Conservation (phyloP, 2,888 invertebrate species). For the Peribatodes rhomboidaria region DNA sequence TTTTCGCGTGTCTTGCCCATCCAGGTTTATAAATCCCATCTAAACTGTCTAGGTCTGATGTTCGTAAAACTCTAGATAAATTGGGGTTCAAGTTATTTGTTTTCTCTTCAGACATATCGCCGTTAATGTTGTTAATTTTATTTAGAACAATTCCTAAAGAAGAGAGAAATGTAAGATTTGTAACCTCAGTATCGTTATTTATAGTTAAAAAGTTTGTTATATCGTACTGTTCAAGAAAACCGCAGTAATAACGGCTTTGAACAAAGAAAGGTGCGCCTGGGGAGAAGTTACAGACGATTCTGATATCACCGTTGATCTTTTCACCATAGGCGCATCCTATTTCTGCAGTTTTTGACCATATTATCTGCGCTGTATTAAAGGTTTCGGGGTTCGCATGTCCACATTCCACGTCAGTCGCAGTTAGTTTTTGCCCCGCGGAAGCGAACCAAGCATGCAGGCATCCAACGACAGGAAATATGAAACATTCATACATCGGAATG, state of each 20-base stretch:
- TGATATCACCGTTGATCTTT: constrained; percentile 62
- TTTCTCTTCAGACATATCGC: background rate
- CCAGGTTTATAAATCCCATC: constrained; percentile 60
- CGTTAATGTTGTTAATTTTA: constrained; percentile 28
- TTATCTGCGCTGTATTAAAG: constrained; percentile 69
- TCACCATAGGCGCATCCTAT: constrained; percentile 76
- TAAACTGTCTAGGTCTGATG: constrained; percentile 63
- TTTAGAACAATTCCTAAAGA: constrained; percentile 56
- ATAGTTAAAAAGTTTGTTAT: constrained; percentile 41
- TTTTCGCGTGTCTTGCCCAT: constrained; percentile 56
- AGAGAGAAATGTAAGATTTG: constrained; percentile 51
- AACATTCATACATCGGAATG: constrained; percentile 72
- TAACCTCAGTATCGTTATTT: constrained; percentile 41
- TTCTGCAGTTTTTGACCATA: constrained; percentile 77
- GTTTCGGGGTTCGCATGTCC: constrained; percentile 67
- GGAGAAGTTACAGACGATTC: constrained; percentile 76
- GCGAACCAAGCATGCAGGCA: constrained; percentile 77
- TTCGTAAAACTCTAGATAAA: constrained; percentile 29
- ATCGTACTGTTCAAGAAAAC: constrained; percentile 63
- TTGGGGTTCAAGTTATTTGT: background rate
- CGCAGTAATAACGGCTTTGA: constrained; percentile 68
- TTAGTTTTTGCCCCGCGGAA: constrained; percentile 64
- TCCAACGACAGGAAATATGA: constrained; percentile 69
- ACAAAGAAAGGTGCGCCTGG: constrained; percentile 75
- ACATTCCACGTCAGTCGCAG: constrained; percentile 67